A percentile compares a stretch with the other conserved stretches of the same genome.
Conservation (phyloP, 2,113 vertebrate species). For the Phainopepla nitens region DNA sequence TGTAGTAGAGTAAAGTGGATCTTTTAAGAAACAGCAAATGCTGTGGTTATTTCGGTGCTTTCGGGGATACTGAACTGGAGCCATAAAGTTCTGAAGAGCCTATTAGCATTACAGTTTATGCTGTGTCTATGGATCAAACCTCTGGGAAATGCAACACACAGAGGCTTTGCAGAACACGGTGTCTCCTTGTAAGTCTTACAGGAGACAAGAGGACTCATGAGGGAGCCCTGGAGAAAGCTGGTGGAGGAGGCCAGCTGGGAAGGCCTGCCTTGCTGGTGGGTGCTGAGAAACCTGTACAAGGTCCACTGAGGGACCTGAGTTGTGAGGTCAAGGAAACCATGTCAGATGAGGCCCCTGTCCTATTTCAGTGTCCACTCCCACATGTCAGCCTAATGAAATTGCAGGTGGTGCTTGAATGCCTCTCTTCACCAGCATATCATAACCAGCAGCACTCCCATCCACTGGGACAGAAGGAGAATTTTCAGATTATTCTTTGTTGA, state of each 20-base stretch:
- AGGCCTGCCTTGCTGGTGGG: neutral
- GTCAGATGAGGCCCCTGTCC: neutral
- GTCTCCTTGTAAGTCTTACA: neutral
- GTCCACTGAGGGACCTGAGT: neutral
- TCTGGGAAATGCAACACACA: accelerated
- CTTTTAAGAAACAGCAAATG: neutral
- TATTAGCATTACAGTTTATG: neutral
- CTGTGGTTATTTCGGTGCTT: neutral
- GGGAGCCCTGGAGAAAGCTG: neutral
- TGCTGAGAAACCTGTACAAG: accelerated
- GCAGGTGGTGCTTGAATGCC: neutral
- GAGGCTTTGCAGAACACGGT: neutral
- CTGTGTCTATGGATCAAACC: neutral
- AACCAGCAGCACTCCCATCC: neutral
- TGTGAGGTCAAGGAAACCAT: neutral
- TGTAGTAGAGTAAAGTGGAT: accelerated
- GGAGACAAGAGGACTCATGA: accelerated
- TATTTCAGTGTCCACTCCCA: neutral
- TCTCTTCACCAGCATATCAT: neutral
- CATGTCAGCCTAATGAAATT: neutral
- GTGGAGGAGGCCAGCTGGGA: neutral
- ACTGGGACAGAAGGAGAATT: neutral
- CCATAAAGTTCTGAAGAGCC: neutral
- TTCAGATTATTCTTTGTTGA: neutral
- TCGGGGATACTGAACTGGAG: neutral